phyloP scores from a whole-genome alignment of 2,797 vertebrate species.

The Antrozous pallidus region DNA sequence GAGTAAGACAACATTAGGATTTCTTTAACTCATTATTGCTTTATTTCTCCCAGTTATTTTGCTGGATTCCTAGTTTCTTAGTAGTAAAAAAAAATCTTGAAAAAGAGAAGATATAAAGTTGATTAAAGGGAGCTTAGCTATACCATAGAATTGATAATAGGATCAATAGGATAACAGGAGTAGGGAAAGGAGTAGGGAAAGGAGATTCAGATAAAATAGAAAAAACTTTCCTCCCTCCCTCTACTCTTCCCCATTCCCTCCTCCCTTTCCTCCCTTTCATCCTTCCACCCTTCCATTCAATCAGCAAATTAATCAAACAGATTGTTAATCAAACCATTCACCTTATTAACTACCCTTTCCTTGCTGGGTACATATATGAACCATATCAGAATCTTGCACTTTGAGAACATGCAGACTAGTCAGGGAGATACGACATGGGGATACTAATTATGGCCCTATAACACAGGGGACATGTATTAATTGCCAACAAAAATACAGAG shows the following conservation, averaged over 20 bases:
- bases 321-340: not conserved
- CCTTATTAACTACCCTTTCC: not conserved
- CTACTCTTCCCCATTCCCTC: too few relatives aligned
- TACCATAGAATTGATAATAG: not conserved
- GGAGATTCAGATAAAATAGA: not conserved
- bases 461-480: not conserved
- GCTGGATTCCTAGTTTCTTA: not conserved
- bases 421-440: not conserved
- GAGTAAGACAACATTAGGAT: not conserved
- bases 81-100: not conserved
- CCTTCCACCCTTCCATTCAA: too few relatives aligned
- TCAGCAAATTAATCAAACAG: not conserved
- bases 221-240: not conserved
- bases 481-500: not conserved
- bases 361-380: not conserved
- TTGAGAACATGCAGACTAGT: not conserved
- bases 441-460: conserved; percentile 19
- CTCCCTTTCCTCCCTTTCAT: too few relatives aligned
- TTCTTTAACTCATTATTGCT: conserved; percentile 1
- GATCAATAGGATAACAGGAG: not conserved
- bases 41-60: not conserved
- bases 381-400: conserved; percentile 1
- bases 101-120: not conserved
- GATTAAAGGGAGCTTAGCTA: not conserved
- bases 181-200: not conserved